Evolutionary conservation across 2,888 invertebrate species (phyloP).

Genomic region (Apomyelois bistriatella): DNA sequence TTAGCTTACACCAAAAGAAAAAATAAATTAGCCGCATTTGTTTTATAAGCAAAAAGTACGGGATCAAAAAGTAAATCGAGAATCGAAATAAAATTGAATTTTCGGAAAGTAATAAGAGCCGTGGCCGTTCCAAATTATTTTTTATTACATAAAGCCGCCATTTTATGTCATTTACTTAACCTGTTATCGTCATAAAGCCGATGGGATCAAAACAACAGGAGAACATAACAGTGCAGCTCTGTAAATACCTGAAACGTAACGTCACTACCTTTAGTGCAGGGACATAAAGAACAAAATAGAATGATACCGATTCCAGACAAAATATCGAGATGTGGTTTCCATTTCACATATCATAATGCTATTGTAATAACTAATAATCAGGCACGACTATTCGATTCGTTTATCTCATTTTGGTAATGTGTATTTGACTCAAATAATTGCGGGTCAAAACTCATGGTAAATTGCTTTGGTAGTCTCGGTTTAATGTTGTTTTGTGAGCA

Average conservation of each 20-base stretch:
- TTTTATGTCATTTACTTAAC: conserved; percentile 71
- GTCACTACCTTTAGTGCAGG: conserved; percentile 23
- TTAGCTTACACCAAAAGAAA: neutral
- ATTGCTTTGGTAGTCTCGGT: conserved; percentile 41
- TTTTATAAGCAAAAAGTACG: neutral
- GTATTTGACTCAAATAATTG: conserved; percentile 40
- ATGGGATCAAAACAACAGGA: conserved; percentile 39
- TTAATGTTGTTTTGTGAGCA: conserved; percentile 30
- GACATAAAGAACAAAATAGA: conserved; percentile 33
- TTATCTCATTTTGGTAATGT: conserved; percentile 49
- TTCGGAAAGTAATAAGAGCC: conserved; percentile 54
- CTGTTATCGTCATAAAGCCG: conserved; percentile 57
- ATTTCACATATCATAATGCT: conserved; percentile 42
- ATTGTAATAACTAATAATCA: conserved; percentile 59
- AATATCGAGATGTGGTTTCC: conserved; percentile 28
- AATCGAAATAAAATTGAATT: conserved; percentile 60
- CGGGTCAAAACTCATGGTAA: conserved; percentile 31
- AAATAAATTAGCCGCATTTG: neutral
- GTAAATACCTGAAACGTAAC: conserved; percentile 22
- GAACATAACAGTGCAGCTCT: conserved; percentile 26
- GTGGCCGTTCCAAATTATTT: conserved; percentile 49
- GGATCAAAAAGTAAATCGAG: conserved; percentile 37
- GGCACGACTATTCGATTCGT: conserved; percentile 52
- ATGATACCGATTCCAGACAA: conserved; percentile 19
- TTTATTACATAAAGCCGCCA: conserved; percentile 53